phyloP scores from a whole-genome alignment of 2,888 invertebrate species.

The Spatulosminthurus flaviceps region DNA sequence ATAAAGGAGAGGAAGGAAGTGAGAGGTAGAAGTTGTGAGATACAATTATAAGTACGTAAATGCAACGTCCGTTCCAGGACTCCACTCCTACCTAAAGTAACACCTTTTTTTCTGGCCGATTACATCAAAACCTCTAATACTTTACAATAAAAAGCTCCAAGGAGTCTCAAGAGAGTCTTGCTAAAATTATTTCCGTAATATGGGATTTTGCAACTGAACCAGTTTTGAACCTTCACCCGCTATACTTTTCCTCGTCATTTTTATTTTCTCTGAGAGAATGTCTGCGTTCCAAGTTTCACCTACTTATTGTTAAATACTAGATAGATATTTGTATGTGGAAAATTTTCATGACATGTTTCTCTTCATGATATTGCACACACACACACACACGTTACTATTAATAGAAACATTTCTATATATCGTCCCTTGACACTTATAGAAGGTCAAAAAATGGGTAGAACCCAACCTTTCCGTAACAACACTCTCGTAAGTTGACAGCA shows the following conservation, averaged over 20 bases:
- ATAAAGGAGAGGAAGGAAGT: no score
- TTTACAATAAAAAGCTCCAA: not conserved
- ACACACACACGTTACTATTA: no score
- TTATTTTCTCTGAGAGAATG: not conserved
- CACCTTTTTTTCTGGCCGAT: not conserved
- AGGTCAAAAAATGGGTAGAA: no score
- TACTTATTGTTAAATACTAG: no score
- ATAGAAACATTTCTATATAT: no score
- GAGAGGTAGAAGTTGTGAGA: not conserved
- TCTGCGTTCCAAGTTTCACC: not conserved
- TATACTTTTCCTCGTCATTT: not conserved
- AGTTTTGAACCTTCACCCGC: not conserved
- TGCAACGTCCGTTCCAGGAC: not conserved
- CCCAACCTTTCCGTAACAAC: no score
- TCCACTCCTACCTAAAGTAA: not conserved
- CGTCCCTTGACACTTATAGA: no score
- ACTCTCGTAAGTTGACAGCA: no score
- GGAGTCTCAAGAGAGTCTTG: conserved; percentile 11
- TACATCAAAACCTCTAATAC: conserved; percentile 16
- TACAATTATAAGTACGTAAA: not conserved
- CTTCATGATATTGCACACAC: no score
- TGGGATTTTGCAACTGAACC: conserved; percentile 5
- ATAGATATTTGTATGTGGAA: no score
- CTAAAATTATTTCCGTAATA: conserved; percentile 3
- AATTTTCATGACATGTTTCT: no score